A percentile compares a stretch with the other conserved stretches of the same genome.
Evolutionary conservation across 2,113 vertebrate genomes (phyloP).

Genomic region (Jaculus jaculus): DNA sequence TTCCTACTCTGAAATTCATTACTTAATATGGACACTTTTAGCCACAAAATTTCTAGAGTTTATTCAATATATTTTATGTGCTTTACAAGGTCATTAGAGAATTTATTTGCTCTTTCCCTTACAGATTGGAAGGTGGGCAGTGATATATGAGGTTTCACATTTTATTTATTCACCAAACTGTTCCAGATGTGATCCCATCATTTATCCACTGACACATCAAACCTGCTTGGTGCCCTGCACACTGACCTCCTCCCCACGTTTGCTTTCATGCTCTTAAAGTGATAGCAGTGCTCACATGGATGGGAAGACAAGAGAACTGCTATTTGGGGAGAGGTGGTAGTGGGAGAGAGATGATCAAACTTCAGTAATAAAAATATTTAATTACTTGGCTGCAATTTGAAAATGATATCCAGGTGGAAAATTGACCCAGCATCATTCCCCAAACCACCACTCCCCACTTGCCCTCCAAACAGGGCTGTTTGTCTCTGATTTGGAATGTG

Average conservation of each 20-base stretch:
- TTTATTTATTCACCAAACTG: conserved; percentile 95
- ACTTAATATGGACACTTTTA: conserved; percentile 84
- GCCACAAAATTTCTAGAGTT: conserved; percentile 85
- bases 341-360: conserved; percentile 60
- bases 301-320: conserved; percentile 84
- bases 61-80: conserved; percentile 89
- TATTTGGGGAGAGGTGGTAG: conserved; percentile 58
- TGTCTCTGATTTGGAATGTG: conserved; percentile 67
- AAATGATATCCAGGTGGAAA: conserved; percentile 86
- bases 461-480: conserved; percentile 71
- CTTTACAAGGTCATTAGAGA: conserved; percentile 93
- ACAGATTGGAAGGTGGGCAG: conserved; percentile 91
- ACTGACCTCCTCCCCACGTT: conserved; percentile 88
- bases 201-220: conserved; percentile 94
- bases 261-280: conserved; percentile 87
- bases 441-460: conserved; percentile 74
- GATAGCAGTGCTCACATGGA: conserved; percentile 82
- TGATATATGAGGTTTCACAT: conserved; percentile 93
- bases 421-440: conserved; percentile 71
- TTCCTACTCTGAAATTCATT: conserved; percentile 81
- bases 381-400: conserved; percentile 83
- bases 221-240: conserved; percentile 90
- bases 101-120: conserved; percentile 92
- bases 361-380: conserved; percentile 86
- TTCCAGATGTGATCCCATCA: conserved; percentile 95